These are phyloP conservation scores for Agrilus biguttatus DNA, from an alignment of 2,888 invertebrate genomes.

Conservation along the genomic window DNA sequence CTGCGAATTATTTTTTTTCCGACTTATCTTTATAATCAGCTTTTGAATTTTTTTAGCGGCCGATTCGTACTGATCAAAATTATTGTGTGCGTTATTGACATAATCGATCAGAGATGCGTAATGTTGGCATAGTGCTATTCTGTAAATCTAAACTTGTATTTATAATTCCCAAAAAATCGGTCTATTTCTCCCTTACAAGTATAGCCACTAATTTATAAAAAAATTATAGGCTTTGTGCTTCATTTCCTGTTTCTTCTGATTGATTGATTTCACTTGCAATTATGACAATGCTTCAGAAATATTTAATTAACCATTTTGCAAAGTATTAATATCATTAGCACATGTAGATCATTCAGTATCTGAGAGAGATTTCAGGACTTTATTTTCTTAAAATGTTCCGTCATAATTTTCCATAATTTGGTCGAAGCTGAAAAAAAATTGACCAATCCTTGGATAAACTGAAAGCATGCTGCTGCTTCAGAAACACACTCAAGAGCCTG, in stretches of 20 bases:
- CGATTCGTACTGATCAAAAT: no score
- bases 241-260: conserved; percentile 14
- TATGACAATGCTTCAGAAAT: conserved; percentile 14
- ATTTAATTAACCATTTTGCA: conserved; percentile 13
- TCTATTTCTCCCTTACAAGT: no score
- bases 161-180: no score
- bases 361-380: conserved; percentile 13
- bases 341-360: conserved; percentile 18
- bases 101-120: no score
- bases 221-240: conserved; percentile 11
- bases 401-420: not conserved
- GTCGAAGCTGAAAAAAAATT: conserved; percentile 14
- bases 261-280: conserved; percentile 14
- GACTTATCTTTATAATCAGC: no score
- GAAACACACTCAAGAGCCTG: conserved; percentile 9
- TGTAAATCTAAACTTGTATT: no score
- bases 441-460: conserved; percentile 14
- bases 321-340: conserved; percentile 7
- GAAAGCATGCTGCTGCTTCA: conserved; percentile 15
- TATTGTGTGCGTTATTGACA: no score
- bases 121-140: no score
- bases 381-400: conserved; percentile 14
- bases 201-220: no score
- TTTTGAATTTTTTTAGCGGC: no score
- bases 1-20: no score